A percentile compares a stretch with the other conserved stretches of the same genome.
Evolutionary conservation across 64 coral and sea anemone genomes (phyloP).

Genomic region (Dendrophyllia cribrosa): DNA sequence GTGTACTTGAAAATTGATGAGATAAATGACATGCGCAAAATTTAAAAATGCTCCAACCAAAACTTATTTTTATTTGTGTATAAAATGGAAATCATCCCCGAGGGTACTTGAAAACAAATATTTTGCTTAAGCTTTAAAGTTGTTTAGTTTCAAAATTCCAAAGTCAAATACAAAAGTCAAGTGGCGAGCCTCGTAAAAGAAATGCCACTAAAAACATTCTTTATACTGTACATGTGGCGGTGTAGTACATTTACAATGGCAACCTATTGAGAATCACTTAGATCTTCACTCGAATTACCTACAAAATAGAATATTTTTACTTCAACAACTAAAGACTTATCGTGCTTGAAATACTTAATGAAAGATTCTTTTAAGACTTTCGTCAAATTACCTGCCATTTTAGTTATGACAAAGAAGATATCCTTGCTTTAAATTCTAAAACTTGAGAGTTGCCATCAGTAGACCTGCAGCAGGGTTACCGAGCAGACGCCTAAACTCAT

Average conservation of each 20-base stretch:
- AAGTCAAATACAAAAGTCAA: too few relatives aligned
- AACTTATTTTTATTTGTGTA: too few relatives aligned
- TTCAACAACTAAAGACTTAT: not conserved
- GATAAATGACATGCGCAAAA: too few relatives aligned
- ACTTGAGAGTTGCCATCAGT: not conserved
- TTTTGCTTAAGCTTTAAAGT: too few relatives aligned
- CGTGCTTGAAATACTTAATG: conserved; percentile 3
- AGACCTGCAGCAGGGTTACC: not conserved
- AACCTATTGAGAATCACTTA: not conserved
- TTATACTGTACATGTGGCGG: not conserved
- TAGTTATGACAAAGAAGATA: not conserved
- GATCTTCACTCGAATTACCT: not conserved
- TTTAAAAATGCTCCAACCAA: too few relatives aligned
- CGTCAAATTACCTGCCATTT: conserved; percentile 3
- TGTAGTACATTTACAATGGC: not conserved
- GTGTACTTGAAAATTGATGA: too few relatives aligned
- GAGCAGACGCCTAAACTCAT: not conserved
- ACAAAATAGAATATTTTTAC: not conserved
- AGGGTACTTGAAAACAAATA: too few relatives aligned
- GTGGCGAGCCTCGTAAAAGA: too few relatives aligned
- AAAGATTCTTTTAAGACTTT: not conserved
- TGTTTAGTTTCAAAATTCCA: too few relatives aligned
- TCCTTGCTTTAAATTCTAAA: not conserved
- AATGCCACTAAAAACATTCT: too few relatives aligned
- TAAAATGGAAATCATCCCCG: too few relatives aligned